Conservation (phyloP, 1,140 invertebrate genomes). For the Nephotettix cincticeps region DNA sequence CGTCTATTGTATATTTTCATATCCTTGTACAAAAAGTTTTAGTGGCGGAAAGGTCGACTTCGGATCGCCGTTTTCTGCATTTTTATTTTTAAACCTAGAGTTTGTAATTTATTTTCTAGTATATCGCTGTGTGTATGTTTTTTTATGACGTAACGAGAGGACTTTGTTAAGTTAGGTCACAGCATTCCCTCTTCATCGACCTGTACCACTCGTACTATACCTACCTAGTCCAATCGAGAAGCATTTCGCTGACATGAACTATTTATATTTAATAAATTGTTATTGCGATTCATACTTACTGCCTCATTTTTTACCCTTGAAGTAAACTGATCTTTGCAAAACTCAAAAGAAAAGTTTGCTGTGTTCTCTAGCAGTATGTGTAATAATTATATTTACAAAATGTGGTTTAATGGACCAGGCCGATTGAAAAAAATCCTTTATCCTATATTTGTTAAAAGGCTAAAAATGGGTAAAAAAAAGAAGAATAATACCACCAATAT, state of each 20-base stretch:
- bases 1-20: constrained; percentile 25
- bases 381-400: too few species aligned
- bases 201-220: constrained; percentile 14
- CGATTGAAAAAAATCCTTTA: too few species aligned
- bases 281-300: constrained; percentile 8
- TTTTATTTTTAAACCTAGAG: constrained; percentile 24
- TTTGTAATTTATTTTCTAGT: constrained; percentile 28
- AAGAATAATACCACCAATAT: too few species aligned
- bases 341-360: too few species aligned
- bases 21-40: constrained; percentile 27
- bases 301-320: too few species aligned
- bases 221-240: constrained; percentile 13
- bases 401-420: too few species aligned
- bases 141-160: constrained; percentile 15
- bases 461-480: too few species aligned
- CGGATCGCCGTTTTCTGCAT: neutral
- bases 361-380: too few species aligned
- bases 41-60: neutral
- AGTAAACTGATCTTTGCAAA: too few species aligned
- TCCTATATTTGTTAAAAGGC: too few species aligned
- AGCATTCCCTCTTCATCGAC: constrained; percentile 9
- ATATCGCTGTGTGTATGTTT: constrained; percentile 23
- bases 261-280: constrained; percentile 29
- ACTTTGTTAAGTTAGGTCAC: constrained; percentile 19
- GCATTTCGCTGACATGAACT: constrained; percentile 27